phyloP scores from a whole-genome alignment of 35 echinoderm and acorn worm genomes.

The Patiria miniata region DNA sequence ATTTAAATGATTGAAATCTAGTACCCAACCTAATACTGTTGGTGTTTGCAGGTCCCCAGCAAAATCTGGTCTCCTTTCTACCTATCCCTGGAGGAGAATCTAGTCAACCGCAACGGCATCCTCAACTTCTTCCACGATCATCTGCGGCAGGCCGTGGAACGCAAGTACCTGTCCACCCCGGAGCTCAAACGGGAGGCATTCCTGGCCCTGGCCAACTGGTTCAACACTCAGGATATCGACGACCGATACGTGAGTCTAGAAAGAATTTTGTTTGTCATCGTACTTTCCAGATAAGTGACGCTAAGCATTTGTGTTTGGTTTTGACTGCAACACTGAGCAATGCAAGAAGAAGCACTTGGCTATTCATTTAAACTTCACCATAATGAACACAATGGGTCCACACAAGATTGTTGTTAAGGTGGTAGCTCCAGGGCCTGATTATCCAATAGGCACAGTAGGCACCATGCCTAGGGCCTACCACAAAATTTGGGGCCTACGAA shows the following conservation, averaged over 20 bases:
- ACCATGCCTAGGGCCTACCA: too few species aligned
- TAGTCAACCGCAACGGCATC: conserved; percentile 89
- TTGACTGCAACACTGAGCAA: too few species aligned
- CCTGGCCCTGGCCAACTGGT: conserved; percentile 73
- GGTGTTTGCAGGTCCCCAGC: conserved; percentile 49
- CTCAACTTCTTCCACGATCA: conserved; percentile 98
- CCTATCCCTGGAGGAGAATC: conserved; percentile 88
- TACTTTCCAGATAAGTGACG: too few species aligned
- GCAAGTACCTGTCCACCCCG: conserved; percentile 71
- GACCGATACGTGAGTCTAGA: conserved; percentile 79
- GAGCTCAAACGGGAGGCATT: conserved; percentile 66
- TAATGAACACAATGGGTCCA: too few species aligned
- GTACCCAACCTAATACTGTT: neutral
- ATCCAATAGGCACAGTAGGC: too few species aligned
- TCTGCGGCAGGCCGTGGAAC: conserved; percentile 84
- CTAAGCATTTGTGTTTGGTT: too few species aligned
- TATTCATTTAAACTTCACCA: too few species aligned
- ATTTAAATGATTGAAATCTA: neutral
- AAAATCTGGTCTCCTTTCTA: conserved; percentile 87
- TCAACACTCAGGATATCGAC: conserved; percentile 77
- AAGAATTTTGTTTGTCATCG: too few species aligned
- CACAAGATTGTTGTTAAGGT: too few species aligned
- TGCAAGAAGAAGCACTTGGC: too few species aligned
- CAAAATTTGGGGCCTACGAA: too few species aligned
- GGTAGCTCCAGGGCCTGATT: too few species aligned